Percentiles rank a stretch among this genome's conserved stretches.
These are phyloP conservation scores for Oncorhynchus keta DNA, from an alignment of 2,113 vertebrate species.

Conservation along the genomic window DNA sequence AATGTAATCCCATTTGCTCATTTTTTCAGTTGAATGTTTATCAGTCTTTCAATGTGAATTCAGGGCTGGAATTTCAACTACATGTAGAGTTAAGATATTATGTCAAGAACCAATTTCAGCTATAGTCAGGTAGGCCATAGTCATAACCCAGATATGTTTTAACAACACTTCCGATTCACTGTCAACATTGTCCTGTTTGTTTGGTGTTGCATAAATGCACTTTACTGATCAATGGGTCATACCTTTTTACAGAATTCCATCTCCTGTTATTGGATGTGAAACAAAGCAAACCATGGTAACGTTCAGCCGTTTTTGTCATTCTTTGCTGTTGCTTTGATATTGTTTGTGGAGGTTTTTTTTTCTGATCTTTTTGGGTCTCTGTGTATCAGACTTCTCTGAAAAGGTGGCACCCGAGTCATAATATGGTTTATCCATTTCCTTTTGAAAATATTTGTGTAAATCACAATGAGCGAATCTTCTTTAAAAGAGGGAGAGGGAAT, in stretches of 20 bases:
- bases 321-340: conserved; percentile 56
- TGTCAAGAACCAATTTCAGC: conserved; percentile 69
- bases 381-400: conserved; percentile 56
- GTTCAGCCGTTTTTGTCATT: conserved; percentile 54
- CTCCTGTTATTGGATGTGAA: conserved; percentile 64
- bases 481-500: conserved; percentile 10
- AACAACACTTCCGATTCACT: conserved; percentile 69
- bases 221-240: conserved; percentile 76
- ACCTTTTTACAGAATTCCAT: conserved; percentile 26
- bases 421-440: conserved; percentile 69
- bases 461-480: conserved; percentile 48
- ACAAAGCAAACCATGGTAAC: conserved; percentile 68
- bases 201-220: conserved; percentile 79
- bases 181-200: conserved; percentile 73
- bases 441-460: conserved; percentile 54
- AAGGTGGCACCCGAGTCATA: conserved; percentile 60
- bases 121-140: conserved; percentile 75
- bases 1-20: conserved; percentile 67
- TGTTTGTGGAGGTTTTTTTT: conserved; percentile 42
- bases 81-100: conserved; percentile 71
- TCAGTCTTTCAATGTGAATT: conserved; percentile 67
- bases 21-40: conserved; percentile 59
- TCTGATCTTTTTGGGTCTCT: conserved; percentile 49
- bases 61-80: conserved; percentile 74
- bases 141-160: conserved; percentile 68